phyloP scores from a whole-genome alignment of 2,797 vertebrate genomes.

The Gymnoscopelus microlampas region DNA sequence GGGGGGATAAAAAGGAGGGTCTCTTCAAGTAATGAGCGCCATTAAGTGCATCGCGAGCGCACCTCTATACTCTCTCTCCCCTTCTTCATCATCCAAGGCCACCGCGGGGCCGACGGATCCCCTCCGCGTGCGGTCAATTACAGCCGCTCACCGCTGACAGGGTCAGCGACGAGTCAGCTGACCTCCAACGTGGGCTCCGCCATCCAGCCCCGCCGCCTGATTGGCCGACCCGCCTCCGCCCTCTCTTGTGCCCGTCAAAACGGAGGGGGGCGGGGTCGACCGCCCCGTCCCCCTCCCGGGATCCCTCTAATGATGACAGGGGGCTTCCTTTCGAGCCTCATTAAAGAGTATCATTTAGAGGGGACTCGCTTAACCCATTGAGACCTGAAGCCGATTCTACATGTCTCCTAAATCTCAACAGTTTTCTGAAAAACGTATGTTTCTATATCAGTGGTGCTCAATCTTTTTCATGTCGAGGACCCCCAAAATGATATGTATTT shows the following conservation, averaged over 20 bases:
- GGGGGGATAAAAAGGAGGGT: not conserved
- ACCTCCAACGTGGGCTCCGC: conserved; percentile 28
- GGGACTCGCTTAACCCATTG: conserved; percentile 57
- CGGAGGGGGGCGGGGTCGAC: conserved; percentile 25
- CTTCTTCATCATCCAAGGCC: conserved; percentile 21
- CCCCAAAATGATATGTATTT: no score
- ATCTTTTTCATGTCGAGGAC: no score
- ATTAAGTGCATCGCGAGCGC: conserved; percentile 8
- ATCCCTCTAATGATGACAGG: conserved; percentile 64
- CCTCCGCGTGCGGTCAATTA: conserved; percentile 48
- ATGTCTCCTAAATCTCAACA: no score
- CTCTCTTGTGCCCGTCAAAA: conserved; percentile 24
- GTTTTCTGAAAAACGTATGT: no score
- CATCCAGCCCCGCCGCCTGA: conserved; percentile 1
- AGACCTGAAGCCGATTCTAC: no score
- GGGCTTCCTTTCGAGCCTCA: conserved; percentile 64
- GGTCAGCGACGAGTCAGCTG: conserved; percentile 29
- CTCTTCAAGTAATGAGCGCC: conserved; percentile 9
- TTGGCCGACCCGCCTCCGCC: conserved; percentile 12
- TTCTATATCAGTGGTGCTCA: no score
- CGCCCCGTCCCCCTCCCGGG: not conserved
- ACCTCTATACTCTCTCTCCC: not conserved
- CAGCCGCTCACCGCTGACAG: conserved; percentile 18
- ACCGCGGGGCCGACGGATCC: conserved; percentile 16
- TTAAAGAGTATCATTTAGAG: conserved; percentile 68